A percentile compares a stretch with the other conserved stretches of the same genome.
Conservation (phyloP, 2,797 vertebrate species). For the Gallinago solitaria region DNA sequence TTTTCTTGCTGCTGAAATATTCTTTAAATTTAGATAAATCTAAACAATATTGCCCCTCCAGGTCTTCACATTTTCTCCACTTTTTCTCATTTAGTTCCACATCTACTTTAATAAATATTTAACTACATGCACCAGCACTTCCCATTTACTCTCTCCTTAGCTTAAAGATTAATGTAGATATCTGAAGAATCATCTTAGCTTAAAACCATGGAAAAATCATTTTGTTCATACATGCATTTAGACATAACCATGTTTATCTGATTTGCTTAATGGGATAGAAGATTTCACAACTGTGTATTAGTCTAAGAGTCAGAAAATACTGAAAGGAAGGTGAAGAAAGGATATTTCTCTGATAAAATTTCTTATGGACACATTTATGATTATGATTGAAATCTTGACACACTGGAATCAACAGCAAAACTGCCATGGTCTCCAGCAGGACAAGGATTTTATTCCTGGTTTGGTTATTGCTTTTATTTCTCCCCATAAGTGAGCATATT, state of each 20-base stretch:
- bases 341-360: not conserved
- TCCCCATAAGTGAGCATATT: not conserved
- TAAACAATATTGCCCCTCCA: not conserved
- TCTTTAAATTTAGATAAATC: slow-evolving; percentile 37
- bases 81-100: slow-evolving; percentile 45
- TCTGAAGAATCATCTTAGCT: not conserved
- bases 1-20: not conserved
- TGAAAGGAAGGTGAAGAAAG: not conserved
- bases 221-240: slow-evolving; percentile 20
- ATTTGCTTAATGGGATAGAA: slow-evolving; percentile 24
- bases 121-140: slow-evolving; percentile 23
- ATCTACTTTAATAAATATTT: slow-evolving; percentile 66
- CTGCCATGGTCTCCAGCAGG: not conserved
- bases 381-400: not conserved
- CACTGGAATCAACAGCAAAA: not conserved
- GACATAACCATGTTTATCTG: not conserved
- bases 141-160: slow-evolving; percentile 38
- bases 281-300: not conserved
- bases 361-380: not conserved
- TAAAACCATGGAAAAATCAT: slow-evolving; percentile 16
- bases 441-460: not conserved
- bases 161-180: slow-evolving; percentile 58
- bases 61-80: slow-evolving; percentile 21
- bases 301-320: not conserved
- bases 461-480: not conserved